Base-by-base conservation (phyloP, 1,140 invertebrate species). In the Lineus longissimus region DNA sequence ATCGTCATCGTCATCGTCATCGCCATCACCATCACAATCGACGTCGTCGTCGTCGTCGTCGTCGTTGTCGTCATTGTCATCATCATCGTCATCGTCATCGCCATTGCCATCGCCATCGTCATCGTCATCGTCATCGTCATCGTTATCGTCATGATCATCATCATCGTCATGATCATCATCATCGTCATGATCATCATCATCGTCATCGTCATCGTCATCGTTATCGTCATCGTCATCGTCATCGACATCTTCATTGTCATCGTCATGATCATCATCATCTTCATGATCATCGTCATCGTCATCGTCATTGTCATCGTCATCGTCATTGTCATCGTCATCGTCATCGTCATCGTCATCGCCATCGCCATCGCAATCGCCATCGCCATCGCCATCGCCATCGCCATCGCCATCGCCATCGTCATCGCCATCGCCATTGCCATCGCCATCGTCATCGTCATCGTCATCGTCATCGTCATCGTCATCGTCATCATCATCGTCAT, bases 401-500 rank as follows among this genome's bases (percentile, higher is more conserved):
- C 25, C 25, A 51, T 2, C 2, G 25, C 25, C 45, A 11, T 51
- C 45, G 25, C 11, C 45, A 11, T 11, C 45, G 13, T 51, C 45
- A 51, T 51, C 45, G 13, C 25, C 13, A 23, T 51, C 45, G 6
- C 11, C 2, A 51, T 22, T 22, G 25, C 2, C 19, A 23, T 19
- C 25, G 45, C 19, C 11, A 57, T 57, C 11, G 33, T 57, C 11
- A 57, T 33, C 11, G 33, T 57, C 11, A 29, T 57, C 19, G 19
- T 57, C 11, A 57, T 57, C 11, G 33, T 57, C 11, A 51, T 51
- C 45, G 13, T 51, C 13, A 59, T 41, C n/a, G 43, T 11, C n/a
- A 59, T 59, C 31, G 25, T 23, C 31, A 59, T 41, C n/a, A 59
- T 41, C 31, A 40, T 41, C 31, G 22, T 23, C 31, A 29, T 27